A percentile compares a stretch with the other conserved stretches of the same genome.
phyloP scores from a whole-genome alignment of 1,140 invertebrate genomes.

The Ephestia elutella region DNA sequence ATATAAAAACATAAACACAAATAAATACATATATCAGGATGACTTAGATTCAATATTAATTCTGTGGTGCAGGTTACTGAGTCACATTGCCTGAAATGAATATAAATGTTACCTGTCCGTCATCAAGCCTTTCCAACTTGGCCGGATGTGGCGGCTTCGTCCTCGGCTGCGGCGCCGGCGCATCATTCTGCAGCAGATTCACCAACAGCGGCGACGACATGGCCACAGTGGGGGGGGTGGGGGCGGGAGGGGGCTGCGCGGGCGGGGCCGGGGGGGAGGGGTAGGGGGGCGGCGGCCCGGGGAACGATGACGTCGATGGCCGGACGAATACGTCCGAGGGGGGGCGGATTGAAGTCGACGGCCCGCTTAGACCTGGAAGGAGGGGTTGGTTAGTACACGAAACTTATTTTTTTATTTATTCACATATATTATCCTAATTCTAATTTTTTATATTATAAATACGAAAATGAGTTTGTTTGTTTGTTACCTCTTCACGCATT shows the following conservation, averaged over 20 bases:
- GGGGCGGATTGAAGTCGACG: slow-evolving; percentile 23
- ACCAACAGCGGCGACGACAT: slow-evolving; percentile 92
- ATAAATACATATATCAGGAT: too few species aligned
- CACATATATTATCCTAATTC: too few species aligned
- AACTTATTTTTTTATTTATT: too few species aligned
- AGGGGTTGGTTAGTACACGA: too few species aligned
- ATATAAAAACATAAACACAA: too few species aligned
- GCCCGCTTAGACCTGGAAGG: slow-evolving; percentile 39
- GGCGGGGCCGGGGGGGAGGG: slow-evolving; percentile 27
- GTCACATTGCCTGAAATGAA: too few species aligned
- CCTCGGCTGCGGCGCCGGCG: slow-evolving; percentile 69
- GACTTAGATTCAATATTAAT: too few species aligned
- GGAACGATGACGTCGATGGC: slow-evolving; percentile 47
- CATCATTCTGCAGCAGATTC: slow-evolving; percentile 92
- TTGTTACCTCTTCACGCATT: too few species aligned
- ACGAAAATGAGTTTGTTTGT: too few species aligned
- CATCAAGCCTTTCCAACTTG: slow-evolving; percentile 55
- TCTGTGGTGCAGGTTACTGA: too few species aligned
- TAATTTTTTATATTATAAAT: too few species aligned
- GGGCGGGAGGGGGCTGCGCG: slow-evolving; percentile 17
- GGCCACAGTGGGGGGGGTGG: slow-evolving; percentile 72
- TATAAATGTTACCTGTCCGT: slow-evolving; percentile 43
- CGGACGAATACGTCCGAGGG: slow-evolving; percentile 51
- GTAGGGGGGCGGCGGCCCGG: slow-evolving; percentile 21
- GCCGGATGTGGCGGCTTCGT: slow-evolving; percentile 71